phyloP scores from a whole-genome alignment of 2,113 vertebrate genomes.

The Chelonoidis abingdonii region DNA sequence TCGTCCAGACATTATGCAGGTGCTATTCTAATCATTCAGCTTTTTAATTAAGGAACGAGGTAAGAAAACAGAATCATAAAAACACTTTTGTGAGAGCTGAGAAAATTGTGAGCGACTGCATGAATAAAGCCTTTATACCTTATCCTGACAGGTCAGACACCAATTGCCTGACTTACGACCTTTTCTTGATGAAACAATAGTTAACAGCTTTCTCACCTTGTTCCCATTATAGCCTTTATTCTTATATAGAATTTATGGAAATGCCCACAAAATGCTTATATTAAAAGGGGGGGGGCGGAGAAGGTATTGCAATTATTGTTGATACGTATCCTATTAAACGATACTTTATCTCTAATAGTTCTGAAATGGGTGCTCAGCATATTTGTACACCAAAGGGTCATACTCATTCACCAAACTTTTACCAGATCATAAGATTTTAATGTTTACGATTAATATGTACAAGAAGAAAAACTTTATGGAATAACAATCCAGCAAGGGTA shows the following conservation, averaged over 20 bases:
- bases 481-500: neutral
- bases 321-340: slow-evolving; percentile 61
- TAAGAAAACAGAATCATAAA: slow-evolving; percentile 88
- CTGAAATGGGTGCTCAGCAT: neutral
- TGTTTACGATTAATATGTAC: slow-evolving; percentile 16
- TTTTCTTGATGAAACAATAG: slow-evolving; percentile 84
- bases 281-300: slow-evolving; percentile 59
- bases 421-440: neutral
- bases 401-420: neutral
- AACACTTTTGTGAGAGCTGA: slow-evolving; percentile 87
- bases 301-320: slow-evolving; percentile 71
- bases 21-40: slow-evolving; percentile 89
- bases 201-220: slow-evolving; percentile 84
- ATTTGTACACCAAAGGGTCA: neutral
- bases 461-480: neutral
- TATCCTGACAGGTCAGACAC: slow-evolving; percentile 83
- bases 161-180: slow-evolving; percentile 84
- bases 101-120: slow-evolving; percentile 79
- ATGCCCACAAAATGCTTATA: slow-evolving; percentile 73
- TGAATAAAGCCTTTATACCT: slow-evolving; percentile 88
- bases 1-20: slow-evolving; percentile 87
- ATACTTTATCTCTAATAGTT: slow-evolving; percentile 42
- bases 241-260: slow-evolving; percentile 77
- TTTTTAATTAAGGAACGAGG: slow-evolving; percentile 88
- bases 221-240: slow-evolving; percentile 78